These are phyloP conservation scores for Falco rusticolus DNA, from an alignment of 2,797 vertebrate species.

Conservation along the genomic window DNA sequence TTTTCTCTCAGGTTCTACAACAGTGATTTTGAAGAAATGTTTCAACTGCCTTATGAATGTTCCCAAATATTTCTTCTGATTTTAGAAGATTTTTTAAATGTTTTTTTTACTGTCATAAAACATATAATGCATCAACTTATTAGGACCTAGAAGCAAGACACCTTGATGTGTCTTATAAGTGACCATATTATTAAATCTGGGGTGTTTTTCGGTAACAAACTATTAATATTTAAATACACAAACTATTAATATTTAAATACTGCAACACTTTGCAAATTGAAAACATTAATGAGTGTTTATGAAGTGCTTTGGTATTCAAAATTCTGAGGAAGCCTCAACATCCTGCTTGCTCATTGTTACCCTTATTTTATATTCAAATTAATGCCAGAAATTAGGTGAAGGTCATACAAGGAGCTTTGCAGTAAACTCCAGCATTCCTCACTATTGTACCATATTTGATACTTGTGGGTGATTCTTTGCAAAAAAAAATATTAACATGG, in stretches of 20 bases:
- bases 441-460: fast-evolving
- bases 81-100: neutral
- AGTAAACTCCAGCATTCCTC: neutral
- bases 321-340: slow-evolving; percentile 47
- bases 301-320: slow-evolving; percentile 46
- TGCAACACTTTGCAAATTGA: slow-evolving; percentile 56
- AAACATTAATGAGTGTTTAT: slow-evolving; percentile 43
- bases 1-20: neutral
- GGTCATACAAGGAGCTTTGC: slow-evolving; percentile 52
- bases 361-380: slow-evolving; percentile 61
- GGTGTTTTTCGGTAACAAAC: neutral
- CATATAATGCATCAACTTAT: neutral
- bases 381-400: slow-evolving; percentile 51
- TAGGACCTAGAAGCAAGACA: neutral
- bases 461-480: fast-evolving
- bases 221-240: slow-evolving; percentile 59
- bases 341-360: slow-evolving; percentile 55
- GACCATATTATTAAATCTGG: neutral
- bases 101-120: neutral
- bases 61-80: neutral
- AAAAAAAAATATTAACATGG: neutral
- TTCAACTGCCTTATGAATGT: fast-evolving
- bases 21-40: fast-evolving
- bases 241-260: slow-evolving; percentile 62
- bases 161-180: neutral